Evolutionary conservation across 2,888 invertebrate species (phyloP), one percentile per base, ranked within the genome.

Genomic region (Cremastobaeus sp.): DNA sequence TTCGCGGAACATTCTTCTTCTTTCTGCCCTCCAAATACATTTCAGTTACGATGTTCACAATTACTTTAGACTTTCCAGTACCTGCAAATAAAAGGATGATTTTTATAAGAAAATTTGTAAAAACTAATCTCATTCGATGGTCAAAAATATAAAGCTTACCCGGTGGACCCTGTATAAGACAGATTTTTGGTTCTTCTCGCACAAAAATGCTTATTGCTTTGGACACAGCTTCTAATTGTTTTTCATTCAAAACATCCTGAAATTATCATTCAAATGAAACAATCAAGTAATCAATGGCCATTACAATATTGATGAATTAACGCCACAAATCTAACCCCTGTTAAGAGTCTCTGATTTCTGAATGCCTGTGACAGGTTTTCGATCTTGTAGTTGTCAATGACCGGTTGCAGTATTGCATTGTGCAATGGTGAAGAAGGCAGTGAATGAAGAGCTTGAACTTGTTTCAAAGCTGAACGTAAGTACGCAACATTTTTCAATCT

Each of bases 61-160:
- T 94, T 0, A 96, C 93, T 75, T 91, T 90, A 0, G 96, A 93
- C 88, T 97, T 97, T 76, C 97, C 97, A 1, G 96, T 96, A 30
- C 96, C 96, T 0, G 8, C 25, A 25, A 25, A 25, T 25, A 8
- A 8, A 25, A 25, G 25, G 8, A 25, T 25, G 8, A 25, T 8
- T 5, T 25, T 25, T 25, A 25, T 8, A 25, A 8, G 8, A 8
- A 25, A 3, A 25, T 25, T 25, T 3, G 3, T 25, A 25, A n/a
- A n/a, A n/a, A n/a, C n/a, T n/a, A n/a, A n/a, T n/a, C n/a, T n/a
- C n/a, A n/a, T n/a, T n/a, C n/a, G n/a, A n/a, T n/a, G n/a, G n/a
- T n/a, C 25, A 25, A 5, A 25, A 25, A 25, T 12, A 45, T 25
- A 12, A 12, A 21, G 14, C n/a, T 50, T 43, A 73, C 72, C 72